Conservation (phyloP, 53 echinoderm and acorn worm genomes). For the Paracentrotus lividus region DNA sequence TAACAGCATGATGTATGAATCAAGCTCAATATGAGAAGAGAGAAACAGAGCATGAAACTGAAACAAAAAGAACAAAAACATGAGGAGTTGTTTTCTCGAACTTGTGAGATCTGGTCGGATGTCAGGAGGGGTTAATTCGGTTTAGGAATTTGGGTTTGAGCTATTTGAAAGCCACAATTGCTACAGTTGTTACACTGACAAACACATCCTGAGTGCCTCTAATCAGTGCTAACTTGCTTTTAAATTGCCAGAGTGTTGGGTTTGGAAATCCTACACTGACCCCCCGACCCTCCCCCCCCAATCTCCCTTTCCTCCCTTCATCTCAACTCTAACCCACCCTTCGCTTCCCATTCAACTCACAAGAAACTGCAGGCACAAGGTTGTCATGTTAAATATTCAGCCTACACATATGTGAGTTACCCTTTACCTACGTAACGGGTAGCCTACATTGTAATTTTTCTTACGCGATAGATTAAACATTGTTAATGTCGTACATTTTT, state of each 20-base stretch:
- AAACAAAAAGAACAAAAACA: neutral
- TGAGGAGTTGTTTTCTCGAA: constrained; percentile 36
- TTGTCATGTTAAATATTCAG: no score
- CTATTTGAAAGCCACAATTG: constrained; percentile 60
- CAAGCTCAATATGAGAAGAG: neutral
- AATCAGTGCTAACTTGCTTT: constrained; percentile 62
- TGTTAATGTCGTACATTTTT: no score
- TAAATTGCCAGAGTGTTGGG: constrained; percentile 57
- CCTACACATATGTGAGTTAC: no score
- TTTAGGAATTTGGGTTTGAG: constrained; percentile 57
- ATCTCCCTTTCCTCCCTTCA: neutral
- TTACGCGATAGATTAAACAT: no score
- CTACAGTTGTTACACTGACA: constrained; percentile 69
- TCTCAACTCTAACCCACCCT: neutral
- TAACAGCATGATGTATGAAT: neutral
- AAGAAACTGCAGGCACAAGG: no score
- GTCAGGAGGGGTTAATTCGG: constrained; percentile 61
- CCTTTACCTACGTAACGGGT: no score
- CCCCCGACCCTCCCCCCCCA: neutral
- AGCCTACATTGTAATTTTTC: no score
- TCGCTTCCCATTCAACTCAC: neutral
- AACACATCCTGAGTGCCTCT: constrained; percentile 40
- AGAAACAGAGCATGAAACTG: constrained; percentile 27
- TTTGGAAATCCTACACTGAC: neutral
- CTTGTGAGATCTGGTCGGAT: constrained; percentile 23